A percentile compares a stretch with the other conserved stretches of the same genome.
Evolutionary conservation across 2,113 vertebrate species (phyloP).

Genomic region (Myrmophylax atrothorax): DNA sequence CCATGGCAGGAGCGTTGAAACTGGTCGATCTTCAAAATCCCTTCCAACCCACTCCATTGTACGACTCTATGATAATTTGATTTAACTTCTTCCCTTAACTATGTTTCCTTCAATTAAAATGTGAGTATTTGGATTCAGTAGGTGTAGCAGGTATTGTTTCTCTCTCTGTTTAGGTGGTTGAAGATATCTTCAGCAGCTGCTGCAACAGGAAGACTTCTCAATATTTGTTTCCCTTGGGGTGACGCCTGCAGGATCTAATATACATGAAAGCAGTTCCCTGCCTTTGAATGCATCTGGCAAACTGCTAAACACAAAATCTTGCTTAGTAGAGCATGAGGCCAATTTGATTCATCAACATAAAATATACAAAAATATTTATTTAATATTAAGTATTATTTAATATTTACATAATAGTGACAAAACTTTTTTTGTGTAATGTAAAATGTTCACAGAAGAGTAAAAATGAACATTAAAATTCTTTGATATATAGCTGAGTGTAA

Average conservation of each 20-base stretch:
- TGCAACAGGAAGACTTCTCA: not conserved
- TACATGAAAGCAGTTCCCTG: not conserved
- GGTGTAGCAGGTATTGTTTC: not conserved
- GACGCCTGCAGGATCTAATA: not conserved
- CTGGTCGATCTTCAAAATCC: not conserved
- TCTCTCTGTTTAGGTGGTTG: not conserved
- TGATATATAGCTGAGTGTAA: not conserved
- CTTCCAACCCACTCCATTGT: not conserved
- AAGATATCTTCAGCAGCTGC: not conserved
- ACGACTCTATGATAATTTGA: not conserved
- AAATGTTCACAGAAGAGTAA: not conserved
- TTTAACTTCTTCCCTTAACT: not conserved
- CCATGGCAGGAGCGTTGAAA: not conserved
- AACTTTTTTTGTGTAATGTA: not conserved
- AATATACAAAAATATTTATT: not conserved
- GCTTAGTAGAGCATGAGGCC: not conserved
- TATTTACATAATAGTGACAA: not conserved
- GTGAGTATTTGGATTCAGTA: not conserved
- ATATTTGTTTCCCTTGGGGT: not conserved
- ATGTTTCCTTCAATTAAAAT: not conserved
- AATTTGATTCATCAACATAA: not conserved
- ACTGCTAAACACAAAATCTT: not conserved
- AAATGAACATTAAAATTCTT: not conserved
- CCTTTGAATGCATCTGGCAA: not conserved
- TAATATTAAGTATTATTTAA: not conserved